A percentile compares a stretch with the other conserved stretches of the same genome.
Evolutionary conservation across 2,113 vertebrate species (phyloP).

Genomic region (Sinocyclocheilus rhinocerous): DNA sequence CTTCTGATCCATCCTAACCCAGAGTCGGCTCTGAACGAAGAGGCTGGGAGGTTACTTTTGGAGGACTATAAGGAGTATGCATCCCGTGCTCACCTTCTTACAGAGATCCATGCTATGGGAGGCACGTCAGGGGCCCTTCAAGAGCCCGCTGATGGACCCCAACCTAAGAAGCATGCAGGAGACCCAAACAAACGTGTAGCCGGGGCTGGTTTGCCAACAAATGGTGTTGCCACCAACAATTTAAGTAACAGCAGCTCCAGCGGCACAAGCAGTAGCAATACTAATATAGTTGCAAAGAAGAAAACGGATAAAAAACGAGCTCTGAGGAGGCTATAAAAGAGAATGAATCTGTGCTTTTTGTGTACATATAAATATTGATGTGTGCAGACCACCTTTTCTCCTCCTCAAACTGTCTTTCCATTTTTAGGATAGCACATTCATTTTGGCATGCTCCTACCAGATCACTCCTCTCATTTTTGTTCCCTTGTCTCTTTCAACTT

Average conservation of each 20-base stretch:
- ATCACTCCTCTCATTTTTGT: conserved; percentile 51
- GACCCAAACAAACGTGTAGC: conserved; percentile 79
- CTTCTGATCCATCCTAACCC: conserved; percentile 93
- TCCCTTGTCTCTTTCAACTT: conserved; percentile 26
- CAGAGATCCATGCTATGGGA: conserved; percentile 85
- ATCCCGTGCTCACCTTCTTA: conserved; percentile 85
- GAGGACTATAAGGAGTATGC: conserved; percentile 92
- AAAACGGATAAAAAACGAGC: conserved; percentile 93
- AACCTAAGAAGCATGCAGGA: conserved; percentile 91
- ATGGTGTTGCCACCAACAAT: conserved; percentile 69
- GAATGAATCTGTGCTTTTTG: conserved; percentile 47
- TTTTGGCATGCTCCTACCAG: conserved; percentile 29
- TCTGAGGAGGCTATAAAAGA: conserved; percentile 85
- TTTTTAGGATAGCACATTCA: conserved; percentile 34
- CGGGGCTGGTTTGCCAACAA: conserved; percentile 70
- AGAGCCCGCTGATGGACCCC: conserved; percentile 78
- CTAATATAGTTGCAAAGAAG: conserved; percentile 84
- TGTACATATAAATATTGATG: conserved; percentile 75
- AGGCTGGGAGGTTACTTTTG: conserved; percentile 86
- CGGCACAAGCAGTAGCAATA: conserved; percentile 69
- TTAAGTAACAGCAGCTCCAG: conserved; percentile 65
- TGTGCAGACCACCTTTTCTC: conserved; percentile 65
- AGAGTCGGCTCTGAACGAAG: conserved; percentile 88
- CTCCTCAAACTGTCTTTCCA: conserved; percentile 64
- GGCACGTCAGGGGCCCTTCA: conserved; percentile 72